These are phyloP conservation scores for Pimpla rufipes DNA, from an alignment of 2,888 invertebrate genomes.

Conservation along the genomic window DNA sequence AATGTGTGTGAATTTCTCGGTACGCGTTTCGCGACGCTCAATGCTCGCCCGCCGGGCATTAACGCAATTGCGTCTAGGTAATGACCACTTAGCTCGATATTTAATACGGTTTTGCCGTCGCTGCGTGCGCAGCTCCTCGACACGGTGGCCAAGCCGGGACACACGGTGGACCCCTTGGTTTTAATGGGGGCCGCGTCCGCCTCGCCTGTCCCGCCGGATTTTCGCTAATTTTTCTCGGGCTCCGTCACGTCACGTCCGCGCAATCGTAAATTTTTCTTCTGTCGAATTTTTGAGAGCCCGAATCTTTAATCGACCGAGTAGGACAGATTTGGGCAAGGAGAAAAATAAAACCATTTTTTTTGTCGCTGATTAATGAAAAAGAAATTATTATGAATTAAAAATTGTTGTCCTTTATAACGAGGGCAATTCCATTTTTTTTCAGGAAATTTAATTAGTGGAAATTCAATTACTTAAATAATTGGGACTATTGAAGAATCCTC, in stretches of 20 bases:
- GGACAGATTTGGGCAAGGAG: background rate
- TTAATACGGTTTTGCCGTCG: slow-evolving; percentile 65
- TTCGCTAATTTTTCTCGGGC: slow-evolving; percentile 66
- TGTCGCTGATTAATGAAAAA: too few relatives aligned
- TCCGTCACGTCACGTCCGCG: slow-evolving; percentile 15
- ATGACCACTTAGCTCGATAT: slow-evolving; percentile 72
- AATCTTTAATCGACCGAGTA: background rate
- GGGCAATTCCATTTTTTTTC: too few relatives aligned
- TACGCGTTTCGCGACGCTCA: slow-evolving; percentile 61
- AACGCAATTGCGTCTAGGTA: slow-evolving; percentile 76
- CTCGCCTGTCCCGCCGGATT: slow-evolving; percentile 67
- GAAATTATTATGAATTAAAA: too few relatives aligned
- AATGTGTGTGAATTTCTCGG: slow-evolving; percentile 61
- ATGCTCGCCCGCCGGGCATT: slow-evolving; percentile 65
- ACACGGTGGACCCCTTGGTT: slow-evolving; percentile 44
- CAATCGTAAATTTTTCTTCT: slow-evolving; percentile 31
- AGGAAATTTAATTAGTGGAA: too few relatives aligned
- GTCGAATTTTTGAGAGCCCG: too few relatives aligned
- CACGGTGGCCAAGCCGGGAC: slow-evolving; percentile 58
- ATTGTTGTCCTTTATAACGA: too few relatives aligned
- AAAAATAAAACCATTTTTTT: too few relatives aligned
- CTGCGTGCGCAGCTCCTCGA: slow-evolving; percentile 26
- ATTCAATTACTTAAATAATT: too few relatives aligned
- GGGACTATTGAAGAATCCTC: too few relatives aligned
- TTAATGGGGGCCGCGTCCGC: slow-evolving; percentile 67